A percentile compares a stretch with the other conserved stretches of the same genome.
These are phyloP conservation scores for Poecile atricapillus DNA, from an alignment of 2,113 vertebrate species.

Conservation along the genomic window DNA sequence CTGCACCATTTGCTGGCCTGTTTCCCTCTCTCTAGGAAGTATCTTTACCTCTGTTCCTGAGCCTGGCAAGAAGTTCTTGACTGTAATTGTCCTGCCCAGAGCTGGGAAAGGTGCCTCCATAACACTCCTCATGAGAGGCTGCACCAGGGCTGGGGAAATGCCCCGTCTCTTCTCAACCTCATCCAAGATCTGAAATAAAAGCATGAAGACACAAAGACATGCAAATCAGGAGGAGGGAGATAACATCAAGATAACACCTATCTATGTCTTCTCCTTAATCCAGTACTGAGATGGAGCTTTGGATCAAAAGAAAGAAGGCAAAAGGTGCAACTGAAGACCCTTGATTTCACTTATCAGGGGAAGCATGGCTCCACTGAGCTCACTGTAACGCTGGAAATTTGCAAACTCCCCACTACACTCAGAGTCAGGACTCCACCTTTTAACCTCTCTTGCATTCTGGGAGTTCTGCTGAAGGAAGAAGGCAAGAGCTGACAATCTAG, in stretches of 20 bases:
- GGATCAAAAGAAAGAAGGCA: background rate
- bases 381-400: background rate
- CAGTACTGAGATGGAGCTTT: fast-evolving
- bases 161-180: conserved; percentile 94
- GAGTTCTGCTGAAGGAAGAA: background rate
- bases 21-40: background rate
- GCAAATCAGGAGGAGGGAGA: background rate
- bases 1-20: background rate
- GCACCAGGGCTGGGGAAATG: conserved; percentile 95
- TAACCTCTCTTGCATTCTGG: background rate
- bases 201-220: background rate
- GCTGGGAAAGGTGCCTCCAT: conserved; percentile 98
- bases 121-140: conserved; percentile 96
- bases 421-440: background rate
- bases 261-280: background rate
- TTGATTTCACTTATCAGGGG: background rate
- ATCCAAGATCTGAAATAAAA: conserved; percentile 85
- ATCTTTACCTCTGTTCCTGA: conserved; percentile 91
- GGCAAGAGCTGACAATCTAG: background rate
- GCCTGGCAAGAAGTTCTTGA: conserved; percentile 96
- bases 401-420: background rate
- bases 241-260: background rate
- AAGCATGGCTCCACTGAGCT: background rate
- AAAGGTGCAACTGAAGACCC: background rate
- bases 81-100: conserved; percentile 87